Evolutionary conservation across 1,140 invertebrate genomes (phyloP).

Genomic region (Batillaria attramentaria): DNA sequence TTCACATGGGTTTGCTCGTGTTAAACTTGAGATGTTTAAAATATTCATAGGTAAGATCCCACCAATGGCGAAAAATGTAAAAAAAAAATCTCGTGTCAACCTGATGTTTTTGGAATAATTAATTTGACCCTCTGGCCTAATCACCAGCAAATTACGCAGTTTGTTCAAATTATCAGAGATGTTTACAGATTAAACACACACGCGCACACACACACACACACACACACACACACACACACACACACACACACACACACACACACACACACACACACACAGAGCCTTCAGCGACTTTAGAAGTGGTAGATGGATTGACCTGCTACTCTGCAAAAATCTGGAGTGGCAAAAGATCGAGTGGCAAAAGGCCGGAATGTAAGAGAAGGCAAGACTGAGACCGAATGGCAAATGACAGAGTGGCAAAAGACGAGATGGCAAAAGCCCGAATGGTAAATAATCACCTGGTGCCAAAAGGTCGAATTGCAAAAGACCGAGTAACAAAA

Average conservation of each 20-base stretch:
- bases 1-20: too few species aligned
- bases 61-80: too few species aligned
- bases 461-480: too few species aligned
- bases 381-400: neutral
- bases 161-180: too few species aligned
- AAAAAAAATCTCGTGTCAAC: too few species aligned
- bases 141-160: too few species aligned
- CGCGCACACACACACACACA: neutral
- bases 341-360: neutral
- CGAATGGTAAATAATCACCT: neutral
- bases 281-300: neutral
- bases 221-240: slow-evolving; percentile 7
- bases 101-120: too few species aligned
- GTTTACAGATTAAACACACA: neutral
- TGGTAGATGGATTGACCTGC: neutral
- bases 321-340: neutral
- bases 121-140: too few species aligned
- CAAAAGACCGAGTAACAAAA: too few species aligned
- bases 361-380: neutral
- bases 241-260: neutral
- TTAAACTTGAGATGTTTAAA: too few species aligned
- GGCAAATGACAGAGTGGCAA: neutral
- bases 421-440: neutral
- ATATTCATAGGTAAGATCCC: too few species aligned
- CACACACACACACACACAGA: neutral